phyloP scores from a whole-genome alignment of 2,888 invertebrate genomes.

The Vandiemenella viatica region DNA sequence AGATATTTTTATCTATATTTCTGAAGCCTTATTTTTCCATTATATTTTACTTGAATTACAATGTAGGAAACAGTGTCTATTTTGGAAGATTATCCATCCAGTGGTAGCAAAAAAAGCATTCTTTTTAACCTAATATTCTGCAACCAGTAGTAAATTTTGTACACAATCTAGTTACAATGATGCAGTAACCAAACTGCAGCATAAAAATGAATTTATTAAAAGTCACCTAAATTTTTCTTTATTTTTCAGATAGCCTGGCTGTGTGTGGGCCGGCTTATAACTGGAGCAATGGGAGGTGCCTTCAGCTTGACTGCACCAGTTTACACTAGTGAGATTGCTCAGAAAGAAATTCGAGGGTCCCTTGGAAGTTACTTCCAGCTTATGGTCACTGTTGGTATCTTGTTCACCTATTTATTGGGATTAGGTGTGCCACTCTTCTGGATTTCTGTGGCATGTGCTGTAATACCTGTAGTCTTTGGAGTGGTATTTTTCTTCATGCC shows the following conservation, averaged over 20 bases:
- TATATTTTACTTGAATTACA: no score
- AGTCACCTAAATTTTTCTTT: no score
- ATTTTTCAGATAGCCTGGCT: constrained; percentile 34
- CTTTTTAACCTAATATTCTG: no score
- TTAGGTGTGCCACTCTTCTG: constrained; percentile 37
- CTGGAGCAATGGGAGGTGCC: constrained; percentile 62
- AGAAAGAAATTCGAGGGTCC: constrained; percentile 65
- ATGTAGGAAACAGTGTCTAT: no score
- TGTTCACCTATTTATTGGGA: constrained; percentile 59
- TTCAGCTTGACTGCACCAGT: constrained; percentile 72
- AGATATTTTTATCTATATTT: no score
- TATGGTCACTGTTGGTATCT: constrained; percentile 68
- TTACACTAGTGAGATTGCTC: constrained; percentile 73
- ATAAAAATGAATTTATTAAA: no score
- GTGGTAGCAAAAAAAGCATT: no score
- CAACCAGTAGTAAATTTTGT: no score
- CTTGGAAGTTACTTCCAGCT: constrained; percentile 80
- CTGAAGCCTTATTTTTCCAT: no score
- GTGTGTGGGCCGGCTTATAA: constrained; percentile 49
- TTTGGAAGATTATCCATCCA: no score
- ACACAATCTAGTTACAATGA: no score
- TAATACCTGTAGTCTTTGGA: constrained; percentile 53
- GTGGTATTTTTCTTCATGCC: constrained; percentile 68
- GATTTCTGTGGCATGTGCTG: constrained; percentile 48
- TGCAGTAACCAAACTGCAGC: no score